Percentiles rank a stretch among this genome's conserved stretches.
These are phyloP conservation scores for Drosophila dunni DNA, from an alignment of 1,140 invertebrate species.

Conservation along the genomic window DNA sequence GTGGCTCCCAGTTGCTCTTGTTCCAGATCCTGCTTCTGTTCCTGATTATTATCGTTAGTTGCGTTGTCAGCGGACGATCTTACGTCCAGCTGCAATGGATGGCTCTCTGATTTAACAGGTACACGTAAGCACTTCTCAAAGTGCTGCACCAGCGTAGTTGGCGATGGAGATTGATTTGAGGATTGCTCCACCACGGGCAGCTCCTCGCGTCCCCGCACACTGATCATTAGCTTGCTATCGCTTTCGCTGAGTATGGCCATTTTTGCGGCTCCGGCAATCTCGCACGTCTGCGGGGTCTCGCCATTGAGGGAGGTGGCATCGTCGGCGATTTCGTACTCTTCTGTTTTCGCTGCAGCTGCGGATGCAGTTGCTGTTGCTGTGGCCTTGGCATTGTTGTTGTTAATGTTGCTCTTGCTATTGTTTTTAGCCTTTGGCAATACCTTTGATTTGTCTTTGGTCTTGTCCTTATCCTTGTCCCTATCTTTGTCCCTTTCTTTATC, in stretches of 20 bases:
- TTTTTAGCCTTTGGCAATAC: slow-evolving; percentile 32
- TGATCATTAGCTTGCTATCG: slow-evolving; percentile 85
- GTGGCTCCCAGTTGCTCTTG: slow-evolving; percentile 23
- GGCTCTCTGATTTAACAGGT: slow-evolving; percentile 74
- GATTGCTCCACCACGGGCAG: slow-evolving; percentile 85
- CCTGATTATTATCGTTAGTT: slow-evolving; percentile 57
- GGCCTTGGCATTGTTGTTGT: slow-evolving; percentile 22
- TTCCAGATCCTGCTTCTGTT: slow-evolving; percentile 13
- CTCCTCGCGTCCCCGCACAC: slow-evolving; percentile 89
- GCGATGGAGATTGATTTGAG: slow-evolving; percentile 3
- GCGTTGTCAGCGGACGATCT: slow-evolving; percentile 29
- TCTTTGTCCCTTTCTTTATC: slow-evolving; percentile 37
- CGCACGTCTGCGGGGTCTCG: slow-evolving; percentile 46
- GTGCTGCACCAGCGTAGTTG: slow-evolving; percentile 12
- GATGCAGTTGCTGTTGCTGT: slow-evolving; percentile 22
- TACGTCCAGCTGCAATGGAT: slow-evolving; percentile 68
- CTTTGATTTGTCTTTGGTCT: slow-evolving; percentile 22
- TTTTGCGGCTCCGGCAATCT: slow-evolving; percentile 63
- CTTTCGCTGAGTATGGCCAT: slow-evolving; percentile 84
- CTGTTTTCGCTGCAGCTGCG: slow-evolving; percentile 30
- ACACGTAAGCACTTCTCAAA: slow-evolving; percentile 74
- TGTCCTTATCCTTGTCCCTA: slow-evolving; percentile 42
- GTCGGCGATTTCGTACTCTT: slow-evolving; percentile 87
- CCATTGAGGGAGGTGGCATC: slow-evolving; percentile 86
- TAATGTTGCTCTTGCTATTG: slow-evolving; percentile 26